A percentile compares a stretch with the other conserved stretches of the same genome.
Evolutionary conservation across 2,113 vertebrate genomes (phyloP).

Genomic region (Odontesthes bonariensis): DNA sequence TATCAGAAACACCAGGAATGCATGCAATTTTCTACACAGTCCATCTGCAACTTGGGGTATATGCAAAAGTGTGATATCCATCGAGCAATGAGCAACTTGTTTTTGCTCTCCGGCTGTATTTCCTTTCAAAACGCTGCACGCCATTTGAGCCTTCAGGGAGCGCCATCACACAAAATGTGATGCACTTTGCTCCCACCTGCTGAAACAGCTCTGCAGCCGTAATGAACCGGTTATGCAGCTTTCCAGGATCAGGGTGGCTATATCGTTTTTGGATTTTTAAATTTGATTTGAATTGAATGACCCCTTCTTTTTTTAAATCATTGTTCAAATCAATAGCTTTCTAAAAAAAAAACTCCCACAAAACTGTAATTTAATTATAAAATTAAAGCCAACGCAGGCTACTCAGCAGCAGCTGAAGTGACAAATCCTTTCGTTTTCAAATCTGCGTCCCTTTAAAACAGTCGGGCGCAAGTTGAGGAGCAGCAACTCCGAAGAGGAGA

Average conservation of each 20-base stretch:
- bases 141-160: slow-evolving; percentile 74
- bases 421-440: slow-evolving; percentile 39
- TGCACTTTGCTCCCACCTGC: slow-evolving; percentile 75
- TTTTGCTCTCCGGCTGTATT: slow-evolving; percentile 64
- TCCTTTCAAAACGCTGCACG: slow-evolving; percentile 66
- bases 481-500: slow-evolving; percentile 79
- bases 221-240: slow-evolving; percentile 66
- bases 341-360: slow-evolving; percentile 21
- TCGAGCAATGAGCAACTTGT: slow-evolving; percentile 59
- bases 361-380: slow-evolving; percentile 57
- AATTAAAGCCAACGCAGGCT: slow-evolving; percentile 57
- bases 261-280: slow-evolving; percentile 63
- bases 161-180: slow-evolving; percentile 65
- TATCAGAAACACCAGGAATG: slow-evolving; percentile 79
- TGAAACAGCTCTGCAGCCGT: slow-evolving; percentile 72
- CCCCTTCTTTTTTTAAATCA: slow-evolving; percentile 49
- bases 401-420: slow-evolving; percentile 62
- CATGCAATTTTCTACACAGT: slow-evolving; percentile 75
- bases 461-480: slow-evolving; percentile 81
- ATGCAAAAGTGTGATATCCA: slow-evolving; percentile 56
- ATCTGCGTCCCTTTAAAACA: slow-evolving; percentile 81
- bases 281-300: slow-evolving; percentile 63
- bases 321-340: slow-evolving; percentile 70
- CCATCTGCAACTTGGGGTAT: slow-evolving; percentile 74
- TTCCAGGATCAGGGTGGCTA: slow-evolving; percentile 61